These are phyloP conservation scores for Ciconia maguari DNA, from an alignment of 2,113 vertebrate genomes.

Conservation along the genomic window DNA sequence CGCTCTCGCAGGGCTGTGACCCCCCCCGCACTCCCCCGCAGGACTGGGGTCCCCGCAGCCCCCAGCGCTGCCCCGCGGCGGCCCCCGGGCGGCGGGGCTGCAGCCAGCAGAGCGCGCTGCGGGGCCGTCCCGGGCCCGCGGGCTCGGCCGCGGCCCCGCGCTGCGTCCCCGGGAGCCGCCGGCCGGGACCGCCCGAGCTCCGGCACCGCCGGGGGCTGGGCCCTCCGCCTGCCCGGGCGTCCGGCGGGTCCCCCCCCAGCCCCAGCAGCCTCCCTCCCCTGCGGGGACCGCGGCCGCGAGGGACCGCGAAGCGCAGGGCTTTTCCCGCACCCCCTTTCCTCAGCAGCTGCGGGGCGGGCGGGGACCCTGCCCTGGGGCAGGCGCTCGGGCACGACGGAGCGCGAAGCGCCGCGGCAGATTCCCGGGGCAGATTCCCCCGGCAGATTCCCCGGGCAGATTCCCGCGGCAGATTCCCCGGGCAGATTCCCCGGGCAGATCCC, in stretches of 20 bases:
- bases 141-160: neutral
- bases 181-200: neutral
- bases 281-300: neutral
- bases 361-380: neutral
- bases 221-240: neutral
- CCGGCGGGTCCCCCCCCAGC: neutral
- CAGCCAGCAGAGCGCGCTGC: conserved; percentile 34
- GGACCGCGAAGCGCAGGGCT: no score
- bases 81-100: neutral
- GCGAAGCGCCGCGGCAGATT: neutral
- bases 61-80: neutral
- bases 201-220: no score
- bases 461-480: no score
- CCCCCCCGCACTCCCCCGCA: no score
- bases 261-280: neutral
- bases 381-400: neutral
- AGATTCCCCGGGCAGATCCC: no score
- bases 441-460: no score
- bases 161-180: neutral
- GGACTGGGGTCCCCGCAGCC: no score
- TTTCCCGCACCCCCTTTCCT: neutral
- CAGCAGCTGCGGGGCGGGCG: no score
- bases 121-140: neutral
- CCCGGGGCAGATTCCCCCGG: no score
- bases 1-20: neutral